Evolutionary conservation across 2,113 vertebrate genomes (phyloP).

Genomic region (Pipra filicauda): DNA sequence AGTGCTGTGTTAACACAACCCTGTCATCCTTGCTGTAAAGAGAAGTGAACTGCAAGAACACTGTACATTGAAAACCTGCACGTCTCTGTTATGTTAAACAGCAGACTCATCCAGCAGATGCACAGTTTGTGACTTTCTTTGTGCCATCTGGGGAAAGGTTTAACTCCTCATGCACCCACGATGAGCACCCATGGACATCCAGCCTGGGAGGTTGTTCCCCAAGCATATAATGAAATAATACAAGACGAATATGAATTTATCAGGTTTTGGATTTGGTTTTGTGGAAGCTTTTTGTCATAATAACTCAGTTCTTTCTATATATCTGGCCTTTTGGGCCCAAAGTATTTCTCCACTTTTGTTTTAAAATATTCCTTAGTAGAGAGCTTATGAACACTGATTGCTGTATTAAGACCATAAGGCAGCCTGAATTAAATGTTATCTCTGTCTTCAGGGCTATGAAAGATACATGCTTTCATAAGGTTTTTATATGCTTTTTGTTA

Average conservation of each 20-base stretch:
- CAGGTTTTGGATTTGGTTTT: background rate
- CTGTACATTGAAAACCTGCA: background rate
- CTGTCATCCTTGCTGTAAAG: background rate
- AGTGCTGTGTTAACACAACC: background rate
- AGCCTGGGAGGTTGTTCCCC: background rate
- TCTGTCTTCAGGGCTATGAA: background rate
- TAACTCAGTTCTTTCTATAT: background rate
- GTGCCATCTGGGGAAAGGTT: background rate
- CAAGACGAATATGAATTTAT: background rate
- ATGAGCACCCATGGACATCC: accelerated
- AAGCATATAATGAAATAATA: background rate
- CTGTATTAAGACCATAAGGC: background rate
- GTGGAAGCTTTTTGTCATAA: background rate
- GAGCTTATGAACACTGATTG: background rate
- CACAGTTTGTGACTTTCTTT: background rate
- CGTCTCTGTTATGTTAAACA: background rate
- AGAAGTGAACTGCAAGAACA: background rate
- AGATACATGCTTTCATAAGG: background rate
- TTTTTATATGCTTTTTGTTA: background rate
- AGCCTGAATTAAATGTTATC: background rate
- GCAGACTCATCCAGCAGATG: background rate
- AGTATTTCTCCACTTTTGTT: background rate
- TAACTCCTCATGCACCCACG: accelerated
- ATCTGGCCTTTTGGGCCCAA: background rate
- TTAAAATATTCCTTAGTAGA: background rate